Conservation (phyloP, 2,113 vertebrate species). For the Stegastes partitus region DNA sequence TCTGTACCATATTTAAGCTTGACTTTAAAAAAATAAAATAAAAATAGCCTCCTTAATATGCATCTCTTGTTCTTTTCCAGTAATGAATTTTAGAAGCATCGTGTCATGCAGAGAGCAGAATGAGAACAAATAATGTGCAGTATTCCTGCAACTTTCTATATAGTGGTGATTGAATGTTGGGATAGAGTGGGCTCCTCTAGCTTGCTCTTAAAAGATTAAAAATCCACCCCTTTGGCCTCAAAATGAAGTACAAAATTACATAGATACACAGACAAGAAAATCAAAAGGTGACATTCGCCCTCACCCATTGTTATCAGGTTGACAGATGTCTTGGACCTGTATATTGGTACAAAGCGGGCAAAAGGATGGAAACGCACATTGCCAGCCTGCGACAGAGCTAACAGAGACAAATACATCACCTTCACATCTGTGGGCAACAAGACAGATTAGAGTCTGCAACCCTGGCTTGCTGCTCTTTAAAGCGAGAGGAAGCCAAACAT, state of each 20-base stretch:
- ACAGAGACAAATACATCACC: conserved; percentile 37
- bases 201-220: too few relatives aligned
- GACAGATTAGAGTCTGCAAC: conserved; percentile 14
- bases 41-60: neutral
- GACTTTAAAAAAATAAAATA: neutral
- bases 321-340: conserved; percentile 6
- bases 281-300: neutral
- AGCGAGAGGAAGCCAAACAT: neutral
- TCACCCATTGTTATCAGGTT: conserved; percentile 6
- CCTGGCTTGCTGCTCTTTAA: neutral
- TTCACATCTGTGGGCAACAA: conserved; percentile 17
- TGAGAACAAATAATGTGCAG: neutral
- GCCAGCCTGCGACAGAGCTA: conserved; percentile 15
- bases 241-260: too few relatives aligned
- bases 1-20: conserved; percentile 10
- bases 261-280: neutral
- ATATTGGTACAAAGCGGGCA: conserved; percentile 8
- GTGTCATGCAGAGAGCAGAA: neutral
- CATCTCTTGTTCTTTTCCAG: neutral
- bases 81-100: neutral
- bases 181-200: too few relatives aligned
- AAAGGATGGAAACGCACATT: conserved; percentile 16
- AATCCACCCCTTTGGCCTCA: too few relatives aligned
- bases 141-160: too few relatives aligned
- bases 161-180: too few relatives aligned